A percentile compares a stretch with the other conserved stretches of the same genome.
Conservation (phyloP, 2,888 invertebrate genomes). For the Parelbella ahira region DNA sequence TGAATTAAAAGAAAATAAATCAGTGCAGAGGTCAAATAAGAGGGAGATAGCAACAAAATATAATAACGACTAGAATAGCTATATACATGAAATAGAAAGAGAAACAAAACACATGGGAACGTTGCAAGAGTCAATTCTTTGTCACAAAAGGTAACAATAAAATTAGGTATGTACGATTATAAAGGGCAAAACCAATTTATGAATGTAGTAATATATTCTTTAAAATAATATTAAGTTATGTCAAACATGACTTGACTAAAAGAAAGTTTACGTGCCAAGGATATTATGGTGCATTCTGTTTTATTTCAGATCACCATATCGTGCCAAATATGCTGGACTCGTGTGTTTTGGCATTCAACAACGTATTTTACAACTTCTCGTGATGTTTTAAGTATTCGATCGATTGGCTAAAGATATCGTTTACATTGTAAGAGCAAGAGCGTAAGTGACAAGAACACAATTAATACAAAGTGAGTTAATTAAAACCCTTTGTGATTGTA, state of each 20-base stretch:
- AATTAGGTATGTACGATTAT: too few relatives aligned
- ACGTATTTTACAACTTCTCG: constrained; percentile 15
- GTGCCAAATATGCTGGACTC: constrained; percentile 22
- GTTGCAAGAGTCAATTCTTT: too few relatives aligned
- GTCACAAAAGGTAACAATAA: too few relatives aligned
- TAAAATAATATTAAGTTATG: background rate
- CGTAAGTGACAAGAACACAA: too few relatives aligned
- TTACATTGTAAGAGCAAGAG: constrained; percentile 6
- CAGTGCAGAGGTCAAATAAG: constrained; percentile 12
- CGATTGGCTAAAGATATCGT: constrained; percentile 6
- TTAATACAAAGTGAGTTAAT: too few relatives aligned
- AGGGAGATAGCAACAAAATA: constrained; percentile 10
- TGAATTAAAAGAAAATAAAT: constrained; percentile 16
- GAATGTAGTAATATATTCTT: too few relatives aligned
- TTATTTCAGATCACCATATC: constrained; percentile 18
- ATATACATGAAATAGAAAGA: background rate
- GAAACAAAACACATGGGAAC: too few relatives aligned
- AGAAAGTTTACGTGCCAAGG: constrained; percentile 24
- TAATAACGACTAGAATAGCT: constrained; percentile 3
- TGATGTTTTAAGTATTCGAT: constrained; percentile 12
- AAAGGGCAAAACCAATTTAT: too few relatives aligned
- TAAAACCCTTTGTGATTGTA: too few relatives aligned
- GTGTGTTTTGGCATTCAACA: constrained; percentile 15
- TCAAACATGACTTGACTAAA: constrained; percentile 1
- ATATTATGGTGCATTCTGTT: constrained; percentile 25